phyloP scores from a whole-genome alignment of 2,113 vertebrate species.

The Cottus gobio region DNA sequence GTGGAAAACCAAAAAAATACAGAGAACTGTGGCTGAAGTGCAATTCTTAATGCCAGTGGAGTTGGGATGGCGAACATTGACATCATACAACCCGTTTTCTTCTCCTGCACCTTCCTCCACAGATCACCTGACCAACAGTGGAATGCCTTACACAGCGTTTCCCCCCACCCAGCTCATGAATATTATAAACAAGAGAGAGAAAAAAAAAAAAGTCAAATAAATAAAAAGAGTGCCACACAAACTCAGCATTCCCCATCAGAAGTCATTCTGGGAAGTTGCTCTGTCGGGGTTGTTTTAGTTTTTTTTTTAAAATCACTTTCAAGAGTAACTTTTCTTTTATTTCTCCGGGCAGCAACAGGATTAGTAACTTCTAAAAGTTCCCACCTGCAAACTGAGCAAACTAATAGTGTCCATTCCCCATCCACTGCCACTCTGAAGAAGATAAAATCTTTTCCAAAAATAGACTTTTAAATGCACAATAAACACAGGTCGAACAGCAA shows the following conservation, averaged over 20 bases:
- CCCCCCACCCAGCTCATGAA: constrained; percentile 12
- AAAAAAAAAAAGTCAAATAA: constrained; percentile 66
- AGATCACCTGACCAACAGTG: constrained; percentile 68
- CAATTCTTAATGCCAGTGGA: constrained; percentile 76
- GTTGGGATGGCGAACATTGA: constrained; percentile 55
- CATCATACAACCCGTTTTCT: constrained; percentile 66
- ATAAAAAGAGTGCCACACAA: constrained; percentile 61
- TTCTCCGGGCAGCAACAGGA: constrained; percentile 55
- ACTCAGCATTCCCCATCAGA: constrained; percentile 48
- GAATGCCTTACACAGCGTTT: constrained; percentile 74
- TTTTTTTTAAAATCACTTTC: background rate
- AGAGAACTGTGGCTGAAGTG: constrained; percentile 81
- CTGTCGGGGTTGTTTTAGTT: background rate
- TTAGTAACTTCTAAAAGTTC: constrained; percentile 56
- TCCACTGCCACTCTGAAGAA: constrained; percentile 61
- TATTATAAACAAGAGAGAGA: constrained; percentile 34
- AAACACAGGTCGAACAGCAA: constrained; percentile 84
- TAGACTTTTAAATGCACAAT: constrained; percentile 81
- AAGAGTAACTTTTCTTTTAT: constrained; percentile 22
- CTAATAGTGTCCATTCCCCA: constrained; percentile 73
- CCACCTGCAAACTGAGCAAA: constrained; percentile 68
- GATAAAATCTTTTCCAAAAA: constrained; percentile 71
- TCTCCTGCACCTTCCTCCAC: constrained; percentile 48
- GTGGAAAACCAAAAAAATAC: constrained; percentile 65
- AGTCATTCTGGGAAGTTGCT: constrained; percentile 42